Evolutionary conservation across 2,113 vertebrate genomes (phyloP), one percentile per base, ranked within the genome.

Genomic region (Lipotes vexillifer): DNA sequence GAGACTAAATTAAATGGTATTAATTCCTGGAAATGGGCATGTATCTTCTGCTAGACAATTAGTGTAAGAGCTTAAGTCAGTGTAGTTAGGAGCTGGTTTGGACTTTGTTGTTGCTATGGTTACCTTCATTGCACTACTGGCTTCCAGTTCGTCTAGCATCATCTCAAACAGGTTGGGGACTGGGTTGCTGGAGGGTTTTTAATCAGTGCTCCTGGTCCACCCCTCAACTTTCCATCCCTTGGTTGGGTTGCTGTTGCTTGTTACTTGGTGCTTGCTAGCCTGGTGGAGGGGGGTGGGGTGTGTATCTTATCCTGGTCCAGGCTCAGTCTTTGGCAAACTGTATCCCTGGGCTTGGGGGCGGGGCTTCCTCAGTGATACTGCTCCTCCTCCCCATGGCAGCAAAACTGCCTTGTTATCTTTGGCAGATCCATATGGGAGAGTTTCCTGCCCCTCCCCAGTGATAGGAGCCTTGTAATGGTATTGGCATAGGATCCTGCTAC

Each of bases 41-140:
- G 29, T 13, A 5, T 52, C 72, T 52, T 90, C 36, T 2, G 3
- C 63, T 66, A n/a, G 69, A 38, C 68, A 68, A 33, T 75, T 44
- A 68, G 59, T 33, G 5, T 61, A 49, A 78, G 49, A 38, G 59
- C 46, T 83, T 71, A 59, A 33, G 38, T 61, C 61, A 68, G 29
- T 69, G 38, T 74, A 46, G 63, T 68, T 14, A 41, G 38, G 68
- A 33, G 38, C 36, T 29, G 49, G 13, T 52, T 82, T 88, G 74
- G 55, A 92, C 91, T 92, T 75, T 17, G 36, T 57, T 46, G 77
- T 88, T 89, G 77, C 77, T 77, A 82, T 59, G 44, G 89, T 71
- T 66, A 82, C 90, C 89, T 57, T 92, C n/a, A 18, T 36, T 65
- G 55, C 38, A 59, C 41, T 31, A 13, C 38, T 68, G 68, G 59